Conservation (phyloP, 2,113 vertebrate species). For the Psilopsiagon aurifrons region DNA sequence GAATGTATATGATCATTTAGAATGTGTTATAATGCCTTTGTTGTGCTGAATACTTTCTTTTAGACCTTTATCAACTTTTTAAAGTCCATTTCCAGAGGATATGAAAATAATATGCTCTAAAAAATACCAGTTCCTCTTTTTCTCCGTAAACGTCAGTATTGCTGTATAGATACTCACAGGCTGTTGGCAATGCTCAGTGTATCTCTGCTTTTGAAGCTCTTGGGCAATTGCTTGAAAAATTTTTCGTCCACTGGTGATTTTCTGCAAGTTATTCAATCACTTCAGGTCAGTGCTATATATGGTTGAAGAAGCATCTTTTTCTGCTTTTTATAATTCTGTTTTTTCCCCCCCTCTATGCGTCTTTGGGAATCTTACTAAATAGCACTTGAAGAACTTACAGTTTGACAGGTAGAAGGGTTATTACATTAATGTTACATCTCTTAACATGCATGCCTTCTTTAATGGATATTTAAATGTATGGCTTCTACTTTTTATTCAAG, state of each 20-base stretch:
- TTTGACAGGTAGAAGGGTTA: background rate
- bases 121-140: background rate
- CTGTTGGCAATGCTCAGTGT: background rate
- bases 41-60: background rate
- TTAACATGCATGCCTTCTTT: background rate
- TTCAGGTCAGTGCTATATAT: background rate
- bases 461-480: background rate
- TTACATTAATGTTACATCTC: background rate
- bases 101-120: background rate
- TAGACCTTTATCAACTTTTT: background rate
- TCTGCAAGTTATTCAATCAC: constrained; percentile 28
- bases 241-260: constrained; percentile 53
- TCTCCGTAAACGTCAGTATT: background rate
- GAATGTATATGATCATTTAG: background rate
- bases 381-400: background rate
- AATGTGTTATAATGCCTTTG: background rate
- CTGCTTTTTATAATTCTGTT: background rate
- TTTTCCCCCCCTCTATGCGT: background rate
- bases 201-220: constrained; percentile 74
- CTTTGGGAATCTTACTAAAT: background rate
- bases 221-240: constrained; percentile 79
- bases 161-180: constrained; percentile 60
- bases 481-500: background rate
- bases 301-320: background rate
- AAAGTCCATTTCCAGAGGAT: background rate